Base-by-base conservation (phyloP, 1,140 invertebrate genomes). In the Acromyrmex heyeri region DNA sequence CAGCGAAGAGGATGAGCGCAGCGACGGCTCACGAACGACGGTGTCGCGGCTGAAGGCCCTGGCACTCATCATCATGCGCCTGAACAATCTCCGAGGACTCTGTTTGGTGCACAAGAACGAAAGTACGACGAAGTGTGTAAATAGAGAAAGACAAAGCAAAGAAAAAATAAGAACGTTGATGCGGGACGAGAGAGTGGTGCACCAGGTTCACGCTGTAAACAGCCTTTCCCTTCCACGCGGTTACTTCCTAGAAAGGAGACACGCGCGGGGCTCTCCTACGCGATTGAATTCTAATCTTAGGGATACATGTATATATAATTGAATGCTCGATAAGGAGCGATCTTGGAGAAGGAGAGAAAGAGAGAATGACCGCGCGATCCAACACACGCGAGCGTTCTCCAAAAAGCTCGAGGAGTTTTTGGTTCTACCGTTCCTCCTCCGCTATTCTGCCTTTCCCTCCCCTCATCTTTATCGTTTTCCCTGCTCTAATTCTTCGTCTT, bases 231-330 rank as follows among this genome's bases (percentile, higher is more conserved):
- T 83, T 83, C 69, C 69, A 81, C 50, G 69, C 79, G 69, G 69
- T 44, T 83, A 75, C 38, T 83, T 75, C 55, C 79, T 83, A 50
- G 38, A 61, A 24, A 61, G 79, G 79, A 82, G 79, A 82, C 53
- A 69, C 55, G 67, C 65, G 78, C 67, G 65, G 65, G 65, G 55
- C 53, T 82, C 79, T 82, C 67, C 79, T 82, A 61, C 55, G 79
- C 79, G 79, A 83, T 83, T 83, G n/a, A 83, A 83, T 83, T 83
- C 79, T 83, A 83, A 83, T 73, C 64, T 81, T 83, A 83, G 55
- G 27, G 16, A 55, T 70, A 81, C 38, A 38, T 70, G 34, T 77
- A 77, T 69, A n/a, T 44, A 77, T 81, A 44, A 75, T 61, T 44
- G 79, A 61, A 24, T 16, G 30, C 67, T 61, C 53, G 65, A 82